Base-by-base conservation (phyloP, 2,888 invertebrate genomes). In the Catocala fraxini region DNA sequence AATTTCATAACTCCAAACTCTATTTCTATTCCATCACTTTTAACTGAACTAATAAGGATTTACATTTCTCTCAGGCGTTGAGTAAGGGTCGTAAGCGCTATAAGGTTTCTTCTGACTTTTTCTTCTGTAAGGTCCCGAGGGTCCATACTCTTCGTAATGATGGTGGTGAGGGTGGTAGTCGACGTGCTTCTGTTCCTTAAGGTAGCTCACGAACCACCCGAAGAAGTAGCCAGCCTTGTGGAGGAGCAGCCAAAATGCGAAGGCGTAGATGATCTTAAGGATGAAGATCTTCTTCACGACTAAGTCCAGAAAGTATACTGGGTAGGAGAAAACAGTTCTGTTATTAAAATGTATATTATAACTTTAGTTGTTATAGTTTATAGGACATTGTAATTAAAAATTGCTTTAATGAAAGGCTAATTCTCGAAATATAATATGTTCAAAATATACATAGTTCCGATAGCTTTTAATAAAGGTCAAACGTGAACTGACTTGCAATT, bases 221-320 rank as follows among this genome's bases (percentile, higher is more conserved):
- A 94, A 83, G 83, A 94, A 90, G 82, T 93, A 94, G 49, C 93
- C 93, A 0, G 93, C 93, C 63, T 94, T 93, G 82, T 93, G 93
- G 1, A 93, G 81, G 0, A 94, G 81, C 25, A 91, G 65, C 89
- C 90, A 92, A 75, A 94, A 89, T 0, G 91, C 85, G 64, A 93
- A 89, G 0, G 93, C 93, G 77, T 92, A 94, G 4, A 91, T 75
- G 68, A 94, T 68, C 75, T 93, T 94, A 5, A 94, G 80, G 4
- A 94, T 73, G 77, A 94, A 94, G 25, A 94, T 79, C 74, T 94
- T 94, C 85, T 93, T 94, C 4, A 93, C 70, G 5, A 93, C 76
- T 7, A 94, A 67, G 55, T 93, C 93, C 0, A 91, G 90, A 78
- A 93, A 83, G 82, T 85, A 93, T 12, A 93, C 93, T 94, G 88